A percentile compares a stretch with the other conserved stretches of the same genome.
Evolutionary conservation across 2,797 vertebrate genomes (phyloP).

Genomic region (Oophaga sylvatica): DNA sequence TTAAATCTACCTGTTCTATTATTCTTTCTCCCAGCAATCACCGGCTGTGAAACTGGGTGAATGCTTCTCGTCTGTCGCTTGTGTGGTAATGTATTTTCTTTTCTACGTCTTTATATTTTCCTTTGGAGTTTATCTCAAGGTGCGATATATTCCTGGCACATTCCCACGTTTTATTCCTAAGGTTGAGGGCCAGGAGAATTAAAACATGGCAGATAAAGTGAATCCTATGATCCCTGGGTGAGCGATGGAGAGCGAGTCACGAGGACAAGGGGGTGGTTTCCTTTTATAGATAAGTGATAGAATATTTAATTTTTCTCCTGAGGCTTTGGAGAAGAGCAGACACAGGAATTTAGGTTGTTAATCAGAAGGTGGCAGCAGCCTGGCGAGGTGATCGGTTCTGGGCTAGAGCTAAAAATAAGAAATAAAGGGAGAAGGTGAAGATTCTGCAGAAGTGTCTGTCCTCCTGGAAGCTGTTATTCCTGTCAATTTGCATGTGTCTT

Average conservation of each 20-base stretch:
- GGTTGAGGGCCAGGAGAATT: not conserved
- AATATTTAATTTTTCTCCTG: slow-evolving; percentile 34
- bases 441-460: not conserved
- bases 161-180: not conserved
- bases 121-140: not conserved
- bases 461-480: not conserved
- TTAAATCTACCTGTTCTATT: not conserved
- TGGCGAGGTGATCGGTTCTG: not conserved
- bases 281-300: slow-evolving; percentile 40
- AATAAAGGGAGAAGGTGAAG: not conserved
- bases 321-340: slow-evolving; percentile 24
- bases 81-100: not conserved
- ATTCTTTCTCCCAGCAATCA: not conserved
- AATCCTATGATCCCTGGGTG: not conserved
- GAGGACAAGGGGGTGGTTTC: slow-evolving; percentile 38
- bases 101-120: not conserved
- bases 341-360: slow-evolving; percentile 7
- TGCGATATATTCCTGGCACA: not conserved
- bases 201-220: slow-evolving; percentile 8
- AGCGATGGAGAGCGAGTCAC: not conserved
- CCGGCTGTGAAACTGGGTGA: not conserved
- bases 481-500: not conserved
- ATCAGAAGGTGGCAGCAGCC: slow-evolving; percentile 12
- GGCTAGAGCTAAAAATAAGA: not conserved
- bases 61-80: not conserved